phyloP scores from a whole-genome alignment of 2,888 invertebrate genomes.

The Miltochrista miniata region DNA sequence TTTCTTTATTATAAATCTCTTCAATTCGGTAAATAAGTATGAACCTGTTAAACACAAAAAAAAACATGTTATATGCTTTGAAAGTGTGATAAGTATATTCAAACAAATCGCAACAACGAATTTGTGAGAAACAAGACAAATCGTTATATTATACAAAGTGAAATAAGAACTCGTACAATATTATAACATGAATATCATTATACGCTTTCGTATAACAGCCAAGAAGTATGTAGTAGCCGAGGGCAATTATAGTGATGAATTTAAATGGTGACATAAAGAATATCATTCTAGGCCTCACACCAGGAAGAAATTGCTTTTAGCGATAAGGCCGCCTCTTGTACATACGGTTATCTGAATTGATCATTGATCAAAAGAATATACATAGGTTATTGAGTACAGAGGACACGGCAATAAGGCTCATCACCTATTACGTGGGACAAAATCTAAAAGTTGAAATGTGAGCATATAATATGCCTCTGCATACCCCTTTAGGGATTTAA shows the following conservation, averaged over 20 bases:
- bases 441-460: no score
- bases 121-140: conserved; percentile 19
- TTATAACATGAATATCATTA: conserved; percentile 30
- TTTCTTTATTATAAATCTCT: neutral
- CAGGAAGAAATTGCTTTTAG: no score
- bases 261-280: conserved; percentile 57
- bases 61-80: conserved; percentile 4
- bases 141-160: conserved; percentile 16
- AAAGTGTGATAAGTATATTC: conserved; percentile 18
- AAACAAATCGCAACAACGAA: conserved; percentile 15
- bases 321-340: no score
- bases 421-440: no score
- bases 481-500: no score
- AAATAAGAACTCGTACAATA: conserved; percentile 20
- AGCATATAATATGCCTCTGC: no score
- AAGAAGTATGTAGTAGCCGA: conserved; percentile 30
- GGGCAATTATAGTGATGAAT: conserved; percentile 53
- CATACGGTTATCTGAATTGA: no score
- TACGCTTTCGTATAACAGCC: conserved; percentile 33
- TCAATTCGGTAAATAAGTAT: neutral
- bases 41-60: neutral
- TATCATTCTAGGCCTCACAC: conserved; percentile 11
- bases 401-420: no score
- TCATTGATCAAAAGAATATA: no score
- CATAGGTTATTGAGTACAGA: no score